Evolutionary conservation across 2,888 invertebrate species (phyloP), one percentile per base, ranked within the genome.

Genomic region (Dolichomitus sp.): DNA sequence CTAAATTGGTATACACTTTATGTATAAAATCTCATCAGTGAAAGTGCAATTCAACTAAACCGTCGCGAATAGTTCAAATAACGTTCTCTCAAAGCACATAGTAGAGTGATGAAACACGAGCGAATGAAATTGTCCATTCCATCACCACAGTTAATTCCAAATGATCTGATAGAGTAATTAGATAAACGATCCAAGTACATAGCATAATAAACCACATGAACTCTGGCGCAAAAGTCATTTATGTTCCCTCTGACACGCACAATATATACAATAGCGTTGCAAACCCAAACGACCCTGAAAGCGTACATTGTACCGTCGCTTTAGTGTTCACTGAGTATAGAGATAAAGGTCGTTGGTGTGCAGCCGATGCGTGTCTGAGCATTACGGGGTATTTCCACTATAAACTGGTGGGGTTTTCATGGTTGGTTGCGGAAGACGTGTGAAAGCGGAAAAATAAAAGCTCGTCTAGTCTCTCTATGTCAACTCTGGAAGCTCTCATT

Each of bases 221-320:
- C 23, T 17, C 23, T 6, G 54, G 65, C 72, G 65, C 59, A 59
- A 79, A 79, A 73, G 79, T 48, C 50, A 27, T 50, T 66, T 59
- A 9, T 33, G 42, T 40, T 68, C 63, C 66, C 52, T 63, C 74
- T 23, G 30, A 27, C 30, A 11, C 37, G 61, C 19, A 74, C 68
- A 69, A 68, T 72, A 59, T 73, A 42, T 19, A 50, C 48, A 54
- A 52, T 3, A 52, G 52, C 19, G 19, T 66, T 30, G 7, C 73
- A 66, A 80, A 68, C 59, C 68, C 66, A 73, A 73, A 73, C 79
- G 73, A 78, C 42, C 69, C 40, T 70, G 77, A 68, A 73, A 68
- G 65, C 72, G 52, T 23, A 37, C 33, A 30, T 23, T 27, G 65
- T 27, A n/a, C 42, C 48, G 45, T n/a, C 14, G 9, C n/a, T 45